Evolutionary conservation across 64 coral and sea anemone genomes (phyloP), one percentile per base, ranked within the genome.

Genomic region (Hydrozoanthus tunicans): DNA sequence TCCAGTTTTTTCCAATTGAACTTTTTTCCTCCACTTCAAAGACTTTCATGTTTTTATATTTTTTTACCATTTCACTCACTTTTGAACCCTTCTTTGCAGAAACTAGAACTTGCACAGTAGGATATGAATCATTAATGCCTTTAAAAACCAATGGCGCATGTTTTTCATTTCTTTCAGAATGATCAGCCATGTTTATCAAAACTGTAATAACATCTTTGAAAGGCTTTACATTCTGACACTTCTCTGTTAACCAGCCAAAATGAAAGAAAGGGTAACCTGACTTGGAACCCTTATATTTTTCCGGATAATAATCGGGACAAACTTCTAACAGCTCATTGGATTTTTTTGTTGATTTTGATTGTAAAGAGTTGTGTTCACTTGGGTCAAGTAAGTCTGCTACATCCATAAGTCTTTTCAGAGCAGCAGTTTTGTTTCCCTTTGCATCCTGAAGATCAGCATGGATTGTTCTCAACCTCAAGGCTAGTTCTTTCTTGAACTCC

Each of bases 211-310:
- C 80, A 63, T 70, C 65, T 20, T 62, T 58, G 62, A 92, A 60
- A 62, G 91, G 91, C 58, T 86, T 92, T n/a, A 26, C 82, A 25
- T 57, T 85, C 9, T 43, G 60, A 64, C 82, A 85, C 6, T 85
- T 68, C 24, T 56, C 55, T 12, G 64, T 68, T 57, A 85, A 57
- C 82, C 82, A 85, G 53, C 82, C 65, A 51, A 71, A 58, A 70
- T 85, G 82, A 56, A 85, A 85, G 51, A 85, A 85, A 2, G 82
- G 82, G 51, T 85, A 85, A 11, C 82, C 82, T 23, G 82, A 85
- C 14, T 85, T 85, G 6, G 9, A 6, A 12, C 82, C 82, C 64
- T 70, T 0, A 10, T 58, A 85, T n/a, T 71, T 85, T 71, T 15
- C 0, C 25, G 82, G 82, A n/a, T 56, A 85, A 20, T 85, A 85